Base-by-base conservation (phyloP, 2,888 invertebrate genomes). In the Phortica okadai region DNA sequence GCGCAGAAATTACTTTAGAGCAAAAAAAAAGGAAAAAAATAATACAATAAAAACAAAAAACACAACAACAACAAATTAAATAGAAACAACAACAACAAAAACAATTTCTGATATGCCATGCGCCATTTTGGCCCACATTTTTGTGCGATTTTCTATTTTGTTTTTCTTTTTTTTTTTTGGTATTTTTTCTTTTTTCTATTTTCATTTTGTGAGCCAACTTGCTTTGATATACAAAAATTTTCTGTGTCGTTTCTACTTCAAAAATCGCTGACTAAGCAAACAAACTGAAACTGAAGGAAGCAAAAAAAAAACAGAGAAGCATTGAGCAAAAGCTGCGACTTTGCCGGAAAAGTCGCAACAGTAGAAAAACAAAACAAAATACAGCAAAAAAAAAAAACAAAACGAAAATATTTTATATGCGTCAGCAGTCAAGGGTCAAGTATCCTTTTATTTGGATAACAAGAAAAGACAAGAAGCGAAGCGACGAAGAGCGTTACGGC, bases 401-500 rank as follows among this genome's bases (percentile, higher is more conserved):
- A 75, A 42, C 54, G 42, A 41, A 66, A 41, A 66, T 66, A 66
- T 66, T 59, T 77, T 66, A 66, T 66, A 66, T 66, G 66, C 66
- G 66, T 66, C 66, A 66, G 66, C 66, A 66, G 66, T 66, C 66
- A 66, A 66, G 66, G 66, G 66, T 66, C 66, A 66, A 66, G 66
- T 66, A 66, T 66, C 66, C 66, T 66, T 66, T 66, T 66, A 66
- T 41, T 66, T 16, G 42, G 42, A 11, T 41, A 66, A 66, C 16
- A 66, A 66, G n/a, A 7, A 59, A 59, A 11, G 21, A 11, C 25
- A 56, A 73, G 8, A 56, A 58, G 74, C 25, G 73, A 16, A 62
- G 21, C 79, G 70, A 21, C 77, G 77, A 74, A 62, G 62, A 67
- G 75, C 75, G 11, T 25, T 76, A 70, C 42, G 79, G 77, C 73